A percentile compares a stretch with the other conserved stretches of the same genome.
phyloP scores from a whole-genome alignment of 2,888 invertebrate genomes.

The Siphlonurus alternatus region DNA sequence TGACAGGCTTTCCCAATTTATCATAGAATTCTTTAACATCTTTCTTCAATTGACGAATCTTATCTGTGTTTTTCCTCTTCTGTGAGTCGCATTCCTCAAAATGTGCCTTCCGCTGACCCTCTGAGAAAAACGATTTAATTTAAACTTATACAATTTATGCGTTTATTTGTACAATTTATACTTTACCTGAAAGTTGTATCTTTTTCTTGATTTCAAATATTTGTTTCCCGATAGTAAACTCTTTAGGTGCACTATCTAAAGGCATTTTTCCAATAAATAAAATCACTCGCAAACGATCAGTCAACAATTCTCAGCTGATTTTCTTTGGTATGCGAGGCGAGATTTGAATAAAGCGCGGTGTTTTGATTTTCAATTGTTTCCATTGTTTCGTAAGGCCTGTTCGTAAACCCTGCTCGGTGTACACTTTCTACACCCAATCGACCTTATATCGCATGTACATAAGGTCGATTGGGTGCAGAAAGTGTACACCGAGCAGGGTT shows the following conservation, averaged over 20 bases:
- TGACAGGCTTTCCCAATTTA: constrained; percentile 32
- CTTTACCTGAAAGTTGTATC: constrained; percentile 61
- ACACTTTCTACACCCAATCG: too few species aligned
- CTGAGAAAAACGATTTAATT: constrained; percentile 28
- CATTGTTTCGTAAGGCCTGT: too few species aligned
- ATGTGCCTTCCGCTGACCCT: constrained; percentile 71
- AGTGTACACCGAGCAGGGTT: too few species aligned
- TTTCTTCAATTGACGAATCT: constrained; percentile 52
- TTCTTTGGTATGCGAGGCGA: too few species aligned
- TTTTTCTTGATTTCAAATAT: constrained; percentile 75
- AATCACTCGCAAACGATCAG: not conserved
- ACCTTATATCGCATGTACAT: too few species aligned
- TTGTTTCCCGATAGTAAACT: constrained; percentile 42
- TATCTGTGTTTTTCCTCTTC: constrained; percentile 50
- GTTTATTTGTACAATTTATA: constrained; percentile 2
- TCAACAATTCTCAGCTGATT: not conserved
- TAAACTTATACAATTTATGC: constrained; percentile 8
- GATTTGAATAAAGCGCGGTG: too few species aligned
- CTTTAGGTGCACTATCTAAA: not conserved
- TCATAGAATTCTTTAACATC: constrained; percentile 46
- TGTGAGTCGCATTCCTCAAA: constrained; percentile 65
- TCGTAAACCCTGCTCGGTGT: too few species aligned
- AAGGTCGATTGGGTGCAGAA: too few species aligned
- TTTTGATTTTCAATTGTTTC: too few species aligned
- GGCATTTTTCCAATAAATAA: not conserved